Base-by-base conservation (phyloP, 2,797 vertebrate genomes). In the Danio aesculapii region DNA sequence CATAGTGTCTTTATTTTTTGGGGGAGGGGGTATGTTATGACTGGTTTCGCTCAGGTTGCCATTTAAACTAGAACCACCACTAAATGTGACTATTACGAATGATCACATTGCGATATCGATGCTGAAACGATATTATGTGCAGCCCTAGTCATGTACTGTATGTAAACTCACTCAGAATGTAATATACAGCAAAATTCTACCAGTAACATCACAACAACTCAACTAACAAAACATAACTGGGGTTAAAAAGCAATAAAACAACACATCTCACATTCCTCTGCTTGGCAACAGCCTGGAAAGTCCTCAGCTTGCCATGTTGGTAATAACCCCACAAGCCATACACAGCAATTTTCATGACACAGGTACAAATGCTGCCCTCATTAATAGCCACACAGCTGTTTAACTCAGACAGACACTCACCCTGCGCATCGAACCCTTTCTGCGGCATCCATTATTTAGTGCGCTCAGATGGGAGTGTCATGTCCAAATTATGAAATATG, bases 401-500 rank as follows among this genome's bases (percentile, higher is more conserved):
- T 21, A 57, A 80, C 59, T 66, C 57, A 53, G 69, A 64, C 59
- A 79, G 68, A 80, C 50, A 58, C 61, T 66, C 30, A 12, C 61
- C 61, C 50, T 46, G 73, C 79, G 52, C 77, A 61, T 64, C 9
- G 11, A 53, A 62, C 70, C 76, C 66, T 77, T 77, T 69, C 71
- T 59, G 47, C 16, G 12, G 59, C 64, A 84, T 84, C 76, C 69
- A 86, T 86, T 84, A 83, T 86, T 85, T 81, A 85, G 75, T 81
- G 71, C 70, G 73, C 78, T 73, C 78, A 75, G 83, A 83, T 74
- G 75, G 75, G 17, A 67, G 68, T 72, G 68, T 83, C 75, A 82
- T 81, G 81, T 63, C 61, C 55, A 77, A 86, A 84, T 85, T 75
- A 86, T 86, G 79, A 86, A 84, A 81, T 85, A 83, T 86, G 81